Base-by-base conservation (phyloP, 2,797 vertebrate genomes). In the Benthosema pterotum region DNA sequence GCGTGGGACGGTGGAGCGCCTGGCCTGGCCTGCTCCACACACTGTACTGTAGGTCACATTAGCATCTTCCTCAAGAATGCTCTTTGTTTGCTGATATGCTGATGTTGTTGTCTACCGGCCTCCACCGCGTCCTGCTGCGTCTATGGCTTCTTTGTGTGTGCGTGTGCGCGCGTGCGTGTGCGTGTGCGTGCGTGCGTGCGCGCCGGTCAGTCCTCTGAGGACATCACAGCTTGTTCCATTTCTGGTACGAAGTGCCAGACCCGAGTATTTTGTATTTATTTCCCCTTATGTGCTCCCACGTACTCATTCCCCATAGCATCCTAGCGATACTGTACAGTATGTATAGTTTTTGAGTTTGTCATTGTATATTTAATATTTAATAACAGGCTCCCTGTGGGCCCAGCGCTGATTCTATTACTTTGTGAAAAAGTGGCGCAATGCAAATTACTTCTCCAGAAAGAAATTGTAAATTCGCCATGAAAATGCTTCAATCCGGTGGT, bases 11-110 rank as follows among this genome's bases (percentile, higher is more conserved):
- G 16, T 0, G n/a, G n/a, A n/a, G n/a, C n/a, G n/a, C n/a, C n/a
- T n/a, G n/a, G n/a, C n/a, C n/a, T n/a, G 60, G 61, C 63, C 45
- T 74, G 67, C 65, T 57, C 51, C 48, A 14, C 42, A 49, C 1
- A n/a, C 53, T 57, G 11, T 50, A n/a, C 53, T 57, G 11, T 50
- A 42, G 38, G 60, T 52, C 60, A 71, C 59, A 60, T 65, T 56
- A 69, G 42, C 71, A 70, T 78, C 38, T 43, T 19, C 28, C 42
- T 61, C 28, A 22, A n/a, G 25, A 59, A 50, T n/a, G 38, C 38
- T 66, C 53, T 51, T 64, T 63, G 47, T 61, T 0, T 63, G 32
- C 0, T 4, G n/a, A 14, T 49, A 8, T 25, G 22, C 49, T 58
- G 28, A 25, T 25, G 22, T 32, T 58, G 28, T 3, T 25, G 22